phyloP scores from a whole-genome alignment of 2,888 invertebrate genomes.

The Napeogenes inachia region DNA sequence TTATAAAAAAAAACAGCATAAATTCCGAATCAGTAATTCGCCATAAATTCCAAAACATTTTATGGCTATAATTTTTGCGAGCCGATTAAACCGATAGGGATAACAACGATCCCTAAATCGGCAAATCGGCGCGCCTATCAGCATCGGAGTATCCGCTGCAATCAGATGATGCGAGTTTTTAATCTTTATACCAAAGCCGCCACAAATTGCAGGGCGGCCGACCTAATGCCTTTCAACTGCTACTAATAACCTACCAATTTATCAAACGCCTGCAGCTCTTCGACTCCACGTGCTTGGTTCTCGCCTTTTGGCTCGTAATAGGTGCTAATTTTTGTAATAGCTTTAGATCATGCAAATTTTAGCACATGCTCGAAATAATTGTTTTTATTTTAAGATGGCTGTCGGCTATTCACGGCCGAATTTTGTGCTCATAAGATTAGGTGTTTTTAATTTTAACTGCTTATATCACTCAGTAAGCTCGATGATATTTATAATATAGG shows the following conservation, averaged over 20 bases:
- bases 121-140: constrained; percentile 39
- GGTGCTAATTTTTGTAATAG: constrained; percentile 28
- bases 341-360: constrained; percentile 14
- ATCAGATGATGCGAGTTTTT: constrained; percentile 64
- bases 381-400: constrained; percentile 4
- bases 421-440: too few species aligned
- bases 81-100: constrained; percentile 43
- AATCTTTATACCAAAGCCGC: constrained; percentile 65
- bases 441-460: too few species aligned
- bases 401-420: too few species aligned
- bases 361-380: constrained; percentile 17
- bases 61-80: constrained; percentile 36
- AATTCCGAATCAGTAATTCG: constrained; percentile 16
- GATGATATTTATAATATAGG: too few species aligned
- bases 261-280: constrained; percentile 63
- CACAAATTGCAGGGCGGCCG: constrained; percentile 74
- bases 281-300: constrained; percentile 17
- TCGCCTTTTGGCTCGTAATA: constrained; percentile 20
- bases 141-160: constrained; percentile 58
- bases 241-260: constrained; percentile 78
- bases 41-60: constrained; percentile 31
- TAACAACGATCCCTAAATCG: constrained; percentile 49
- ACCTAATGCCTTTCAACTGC: constrained; percentile 78
- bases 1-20: not conserved
- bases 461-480: too few species aligned